Conservation (phyloP, 2,888 invertebrate genomes). For the Mimumesa dahlbomi region DNA sequence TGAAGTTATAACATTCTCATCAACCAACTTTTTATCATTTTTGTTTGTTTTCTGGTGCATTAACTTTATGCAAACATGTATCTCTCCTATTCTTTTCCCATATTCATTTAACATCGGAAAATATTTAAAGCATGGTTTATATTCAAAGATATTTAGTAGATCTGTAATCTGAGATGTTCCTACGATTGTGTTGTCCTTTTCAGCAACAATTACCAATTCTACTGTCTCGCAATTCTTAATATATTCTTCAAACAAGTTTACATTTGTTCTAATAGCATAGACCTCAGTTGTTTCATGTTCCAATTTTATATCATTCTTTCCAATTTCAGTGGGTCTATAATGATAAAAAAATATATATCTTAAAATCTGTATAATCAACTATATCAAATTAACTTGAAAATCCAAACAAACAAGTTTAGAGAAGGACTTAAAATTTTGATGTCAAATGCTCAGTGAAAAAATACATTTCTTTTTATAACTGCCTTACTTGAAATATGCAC, state of each 20-base stretch:
- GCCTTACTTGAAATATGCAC: slow-evolving; percentile 73
- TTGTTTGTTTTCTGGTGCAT: slow-evolving; percentile 39
- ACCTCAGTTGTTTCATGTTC: slow-evolving; percentile 64
- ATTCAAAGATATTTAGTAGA: slow-evolving; percentile 68
- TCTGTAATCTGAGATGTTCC: slow-evolving; percentile 71
- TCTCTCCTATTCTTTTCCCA: slow-evolving; percentile 72
- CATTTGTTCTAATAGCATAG: slow-evolving; percentile 75
- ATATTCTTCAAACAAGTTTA: slow-evolving; percentile 74
- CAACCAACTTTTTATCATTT: slow-evolving; percentile 32
- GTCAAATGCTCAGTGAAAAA: slow-evolving; percentile 3
- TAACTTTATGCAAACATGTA: slow-evolving; percentile 73
- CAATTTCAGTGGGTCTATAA: slow-evolving; percentile 70
- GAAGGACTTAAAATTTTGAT: too few species aligned
- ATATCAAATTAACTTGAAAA: too few species aligned
- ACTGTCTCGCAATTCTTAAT: slow-evolving; percentile 75
- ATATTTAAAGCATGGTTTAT: slow-evolving; percentile 69
- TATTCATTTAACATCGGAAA: slow-evolving; percentile 72
- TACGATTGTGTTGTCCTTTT: slow-evolving; percentile 66
- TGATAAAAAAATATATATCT: slow-evolving; percentile 27
- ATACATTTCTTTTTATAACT: not conserved
- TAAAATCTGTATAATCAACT: too few species aligned
- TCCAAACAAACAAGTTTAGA: too few species aligned
- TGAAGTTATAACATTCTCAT: slow-evolving; percentile 14
- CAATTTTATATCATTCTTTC: slow-evolving; percentile 51
- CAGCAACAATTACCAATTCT: slow-evolving; percentile 70